Base-by-base conservation (phyloP, 2,888 invertebrate species). In the Scrobipalpa atriplicella region DNA sequence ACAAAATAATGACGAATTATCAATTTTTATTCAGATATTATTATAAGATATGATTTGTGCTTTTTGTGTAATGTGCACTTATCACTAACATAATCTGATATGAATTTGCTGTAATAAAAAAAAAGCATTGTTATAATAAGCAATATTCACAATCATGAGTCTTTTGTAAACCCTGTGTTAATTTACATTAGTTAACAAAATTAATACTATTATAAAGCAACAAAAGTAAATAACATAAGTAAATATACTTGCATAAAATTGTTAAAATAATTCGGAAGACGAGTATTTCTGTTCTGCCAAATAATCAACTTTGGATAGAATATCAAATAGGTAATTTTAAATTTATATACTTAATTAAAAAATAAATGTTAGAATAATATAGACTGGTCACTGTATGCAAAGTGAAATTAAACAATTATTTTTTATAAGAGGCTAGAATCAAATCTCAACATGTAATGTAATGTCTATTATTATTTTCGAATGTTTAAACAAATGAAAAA, bases 231-330 rank as follows among this genome's bases (percentile, higher is more conserved):
- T 18, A 54, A 58, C 54, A 18, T 43, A 52, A 38, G 60, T 36
- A 63, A 43, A 58, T 36, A 41, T 39, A 38, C 39, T 39, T 62
- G 56, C 54, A 29, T 66, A 66, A 7, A 13, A 21, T 29, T 47
- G 52, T 65, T 68, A 70, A 67, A 52, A 73, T 72, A 77, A 77
- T 78, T 77, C 76, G 77, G 75, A 77, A 77, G 72, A 78, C 69
- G 79, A 78, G 79, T 80, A 79, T 80, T 79, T 69, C 36, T 47
- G 16, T 65, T 29, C 29, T 19, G 41, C 61, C 61, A 61, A 61
- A 61, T 19, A 41, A 38, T 10, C 9, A 58, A 21, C 21, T 52
- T 52, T 54, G 18, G 54, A 10, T 11, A 19, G 16, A 19, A 54
- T 54, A 18, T 21, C 21, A 54, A 10, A 11, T 54, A 19, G 18